Conservation (phyloP, 2,113 vertebrate genomes). For the Gorsachius goisagi region DNA sequence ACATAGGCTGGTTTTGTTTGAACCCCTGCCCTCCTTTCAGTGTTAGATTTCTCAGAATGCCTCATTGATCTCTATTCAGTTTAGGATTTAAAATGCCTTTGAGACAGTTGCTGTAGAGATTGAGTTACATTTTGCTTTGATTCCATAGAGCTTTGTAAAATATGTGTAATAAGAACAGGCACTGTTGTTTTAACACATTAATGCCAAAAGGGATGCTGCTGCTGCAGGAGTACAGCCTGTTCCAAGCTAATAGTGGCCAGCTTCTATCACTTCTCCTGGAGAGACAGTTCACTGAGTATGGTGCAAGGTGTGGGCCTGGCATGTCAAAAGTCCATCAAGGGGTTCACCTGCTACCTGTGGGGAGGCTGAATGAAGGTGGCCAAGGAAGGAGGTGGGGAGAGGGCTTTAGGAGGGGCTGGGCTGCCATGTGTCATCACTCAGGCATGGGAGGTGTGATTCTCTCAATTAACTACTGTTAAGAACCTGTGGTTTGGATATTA, state of each 20-base stretch:
- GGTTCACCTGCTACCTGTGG: fast-evolving
- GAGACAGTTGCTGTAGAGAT: not conserved
- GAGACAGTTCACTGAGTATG: not conserved
- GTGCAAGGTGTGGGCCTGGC: fast-evolving
- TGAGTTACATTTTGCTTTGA: not conserved
- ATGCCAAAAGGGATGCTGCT: not conserved
- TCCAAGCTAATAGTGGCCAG: not conserved
- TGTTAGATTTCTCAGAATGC: not conserved
- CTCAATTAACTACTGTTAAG: not conserved
- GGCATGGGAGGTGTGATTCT: not conserved
- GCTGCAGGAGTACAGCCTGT: not conserved
- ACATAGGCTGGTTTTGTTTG: not conserved
- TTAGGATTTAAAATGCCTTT: not conserved
- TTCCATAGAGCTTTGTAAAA: not conserved
- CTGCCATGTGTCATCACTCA: fast-evolving
- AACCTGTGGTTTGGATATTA: not conserved
- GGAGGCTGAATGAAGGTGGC: not conserved
- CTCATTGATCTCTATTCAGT: not conserved
- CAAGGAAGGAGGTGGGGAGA: fast-evolving
- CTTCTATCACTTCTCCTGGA: not conserved
- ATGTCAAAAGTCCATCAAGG: not conserved
- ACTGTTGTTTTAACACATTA: not conserved
- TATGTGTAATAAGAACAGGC: not conserved
- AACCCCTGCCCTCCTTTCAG: not conserved
- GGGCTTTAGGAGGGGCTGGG: not conserved